Base-by-base conservation (phyloP, 35 echinoderm and acorn worm species). In the Hemicentrotus pulcherrimus region DNA sequence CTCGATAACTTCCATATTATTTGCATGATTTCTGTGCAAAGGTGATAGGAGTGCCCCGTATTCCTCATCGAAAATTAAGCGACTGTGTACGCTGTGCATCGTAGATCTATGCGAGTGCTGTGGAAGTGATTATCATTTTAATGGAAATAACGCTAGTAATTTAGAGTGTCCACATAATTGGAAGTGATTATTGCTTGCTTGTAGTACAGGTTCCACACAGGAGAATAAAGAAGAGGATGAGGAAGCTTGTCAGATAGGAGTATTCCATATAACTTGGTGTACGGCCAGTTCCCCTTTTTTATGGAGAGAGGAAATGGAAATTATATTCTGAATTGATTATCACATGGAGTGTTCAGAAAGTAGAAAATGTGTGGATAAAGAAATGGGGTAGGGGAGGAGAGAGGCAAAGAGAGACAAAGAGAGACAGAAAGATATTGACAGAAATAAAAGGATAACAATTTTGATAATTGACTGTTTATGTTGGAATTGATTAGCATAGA, bases 41-140 rank as follows among this genome's bases (percentile, higher is more conserved):
- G 65, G 19, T 78, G 65, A 78, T 78, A 78, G 19, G 22, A 28
- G 24, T 78, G 65, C 65, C 65, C 65, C 65, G 11, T 4, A 78
- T 78, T 78, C 65, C 65, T 78, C 65, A 78, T 78, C 28, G 24
- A 78, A 78, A 78, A 78, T 78, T 78, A 78, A 78, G n/a, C 65
- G 65, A 78, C 65, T 78, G 65, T 55, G 50, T 78, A 78, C 4
- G 65, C 24, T 78, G 22, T 24, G 22, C 28, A 8, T 78, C 65
- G 19, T 78, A 78, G 2, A 78, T 41, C 35, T 41, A 41, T 28
- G 65, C 22, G 65, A n/a, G 65, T 78, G 24, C 65, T 78, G 22
- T 78, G 65, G 65, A 78, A 78, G 28, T 78, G 65, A 78, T 78
- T 78, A 78, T 78, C 28, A 78, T 78, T 78, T 78, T 78, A 78